Percentiles rank a stretch among this genome's conserved stretches.
Evolutionary conservation across 1,140 invertebrate genomes (phyloP).

Genomic region (Drosophila bipectinata): DNA sequence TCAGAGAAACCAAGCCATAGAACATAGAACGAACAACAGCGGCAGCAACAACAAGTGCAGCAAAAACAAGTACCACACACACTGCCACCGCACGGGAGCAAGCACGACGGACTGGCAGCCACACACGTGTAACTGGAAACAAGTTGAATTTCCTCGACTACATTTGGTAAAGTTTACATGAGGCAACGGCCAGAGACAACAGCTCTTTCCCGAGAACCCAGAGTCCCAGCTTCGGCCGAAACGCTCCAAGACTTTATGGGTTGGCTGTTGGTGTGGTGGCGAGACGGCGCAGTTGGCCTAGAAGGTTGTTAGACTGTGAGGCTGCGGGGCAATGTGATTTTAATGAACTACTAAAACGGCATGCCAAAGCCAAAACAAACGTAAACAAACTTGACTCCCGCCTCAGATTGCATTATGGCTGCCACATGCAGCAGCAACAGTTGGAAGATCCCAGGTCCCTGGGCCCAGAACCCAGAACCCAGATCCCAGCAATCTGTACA

Average conservation of each 20-base stretch:
- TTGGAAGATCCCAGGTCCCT: not conserved
- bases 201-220: conserved; percentile 36
- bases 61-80: conserved; percentile 48
- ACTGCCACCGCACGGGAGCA: conserved; percentile 10
- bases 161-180: conserved; percentile 79
- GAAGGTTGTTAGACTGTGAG: not conserved
- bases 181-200: conserved; percentile 39
- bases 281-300: not conserved
- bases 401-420: conserved; percentile 60
- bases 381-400: conserved; percentile 62
- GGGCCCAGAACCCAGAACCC: not conserved
- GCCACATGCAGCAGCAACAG: conserved; percentile 37
- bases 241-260: conserved; percentile 3
- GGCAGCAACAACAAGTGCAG: conserved; percentile 40
- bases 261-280: not conserved
- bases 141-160: conserved; percentile 75
- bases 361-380: conserved; percentile 55
- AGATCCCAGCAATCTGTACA: conserved; percentile 33
- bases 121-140: conserved; percentile 70
- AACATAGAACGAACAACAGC: conserved; percentile 7
- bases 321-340: conserved; percentile 59
- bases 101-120: conserved; percentile 11
- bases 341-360: conserved; percentile 76
- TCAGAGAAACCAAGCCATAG: conserved; percentile 20
- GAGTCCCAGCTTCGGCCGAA: conserved; percentile 9